A percentile compares a stretch with the other conserved stretches of the same genome.
phyloP scores from a whole-genome alignment of 2,888 invertebrate species.

The Biston stratarius region DNA sequence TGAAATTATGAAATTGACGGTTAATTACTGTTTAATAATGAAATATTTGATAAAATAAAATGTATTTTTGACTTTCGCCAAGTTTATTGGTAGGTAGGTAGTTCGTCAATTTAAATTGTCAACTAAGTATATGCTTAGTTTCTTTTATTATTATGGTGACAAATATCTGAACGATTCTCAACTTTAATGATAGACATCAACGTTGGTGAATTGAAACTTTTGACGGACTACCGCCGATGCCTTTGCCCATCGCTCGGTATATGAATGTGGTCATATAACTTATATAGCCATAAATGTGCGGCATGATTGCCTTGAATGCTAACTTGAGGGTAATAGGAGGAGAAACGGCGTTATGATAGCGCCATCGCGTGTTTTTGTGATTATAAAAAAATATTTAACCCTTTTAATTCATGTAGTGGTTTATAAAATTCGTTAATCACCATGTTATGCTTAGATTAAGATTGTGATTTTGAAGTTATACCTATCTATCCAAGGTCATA shows the following conservation, averaged over 20 bases:
- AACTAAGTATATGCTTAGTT: not conserved
- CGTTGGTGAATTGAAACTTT: constrained; percentile 4
- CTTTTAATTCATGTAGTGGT: constrained; percentile 65
- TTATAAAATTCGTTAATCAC: constrained; percentile 64
- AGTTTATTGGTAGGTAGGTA: constrained; percentile 18
- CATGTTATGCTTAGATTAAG: constrained; percentile 72
- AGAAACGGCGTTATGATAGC: constrained; percentile 38
- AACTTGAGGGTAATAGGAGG: not conserved
- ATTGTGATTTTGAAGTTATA: constrained; percentile 75
- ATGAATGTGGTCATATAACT: not conserved
- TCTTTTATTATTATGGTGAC: not conserved
- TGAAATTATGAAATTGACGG: constrained; percentile 35
- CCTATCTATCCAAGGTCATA: constrained; percentile 66
- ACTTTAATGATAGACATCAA: not conserved
- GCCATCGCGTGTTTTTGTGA: constrained; percentile 50
- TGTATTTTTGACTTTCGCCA: constrained; percentile 30
- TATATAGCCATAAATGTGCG: constrained; percentile 1
- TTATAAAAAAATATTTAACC: constrained; percentile 63
- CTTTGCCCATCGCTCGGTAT: constrained; percentile 6
- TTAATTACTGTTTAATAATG: constrained; percentile 40
- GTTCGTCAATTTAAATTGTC: constrained; percentile 14
- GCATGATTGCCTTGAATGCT: constrained; percentile 13
- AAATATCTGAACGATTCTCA: too few species aligned
- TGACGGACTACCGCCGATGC: constrained; percentile 17
- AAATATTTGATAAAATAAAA: constrained; percentile 37